Percentiles rank a stretch among this genome's conserved stretches.
These are phyloP conservation scores for Schlechtendalia chinensis DNA, from an alignment of 1,140 invertebrate genomes.

Conservation along the genomic window DNA sequence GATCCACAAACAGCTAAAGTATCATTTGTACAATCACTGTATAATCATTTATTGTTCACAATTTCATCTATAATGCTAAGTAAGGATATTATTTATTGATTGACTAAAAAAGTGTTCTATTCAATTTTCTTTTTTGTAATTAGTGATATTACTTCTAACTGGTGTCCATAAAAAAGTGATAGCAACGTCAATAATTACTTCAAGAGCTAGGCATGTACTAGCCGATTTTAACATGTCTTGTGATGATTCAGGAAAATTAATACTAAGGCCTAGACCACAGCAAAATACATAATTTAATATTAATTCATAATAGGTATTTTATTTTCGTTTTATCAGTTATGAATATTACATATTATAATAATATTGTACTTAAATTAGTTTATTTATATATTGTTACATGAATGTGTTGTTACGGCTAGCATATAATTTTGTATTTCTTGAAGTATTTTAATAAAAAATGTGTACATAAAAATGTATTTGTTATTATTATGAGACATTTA, in stretches of 20 bases:
- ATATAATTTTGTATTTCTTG: background rate
- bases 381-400: background rate
- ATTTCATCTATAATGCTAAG: conserved; percentile 80
- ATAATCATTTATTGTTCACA: conserved; percentile 96
- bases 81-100: conserved; percentile 55
- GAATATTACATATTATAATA: background rate
- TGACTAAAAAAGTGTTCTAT: background rate
- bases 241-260: conserved; percentile 91
- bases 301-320: background rate
- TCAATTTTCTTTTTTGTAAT: conserved; percentile 56
- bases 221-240: conserved; percentile 97
- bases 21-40: conserved; percentile 84
- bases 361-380: background rate
- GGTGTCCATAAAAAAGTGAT: conserved; percentile 95
- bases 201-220: conserved; percentile 81
- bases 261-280: conserved; percentile 74
- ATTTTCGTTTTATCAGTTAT: background rate
- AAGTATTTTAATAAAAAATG: conserved; percentile 13
- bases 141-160: conserved; percentile 82
- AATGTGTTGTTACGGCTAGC: background rate
- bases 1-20: conserved; percentile 86
- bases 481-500: background rate
- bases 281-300: conserved; percentile 8
- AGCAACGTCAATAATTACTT: conserved; percentile 92
- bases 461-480: background rate